These are phyloP conservation scores for Chanos chanos DNA, from an alignment of 2,797 vertebrate genomes.

Conservation along the genomic window DNA sequence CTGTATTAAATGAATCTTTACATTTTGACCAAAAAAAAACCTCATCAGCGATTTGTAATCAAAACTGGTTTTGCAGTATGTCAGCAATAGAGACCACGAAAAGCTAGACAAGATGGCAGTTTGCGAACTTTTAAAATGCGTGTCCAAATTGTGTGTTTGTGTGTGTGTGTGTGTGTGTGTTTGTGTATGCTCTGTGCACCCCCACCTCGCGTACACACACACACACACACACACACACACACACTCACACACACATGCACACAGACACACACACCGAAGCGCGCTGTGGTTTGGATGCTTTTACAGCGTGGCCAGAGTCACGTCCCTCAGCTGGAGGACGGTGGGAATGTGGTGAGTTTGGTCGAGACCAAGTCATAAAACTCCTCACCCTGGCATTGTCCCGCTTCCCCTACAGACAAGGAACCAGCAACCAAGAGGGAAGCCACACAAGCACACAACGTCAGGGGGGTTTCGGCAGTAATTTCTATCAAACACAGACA, in stretches of 20 bases:
- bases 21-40: too few relatives aligned
- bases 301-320: slow-evolving; percentile 81
- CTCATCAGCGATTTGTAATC: too few relatives aligned
- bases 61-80: too few relatives aligned
- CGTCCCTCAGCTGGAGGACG: slow-evolving; percentile 79
- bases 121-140: too few relatives aligned
- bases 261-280: slow-evolving; percentile 6
- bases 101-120: too few relatives aligned
- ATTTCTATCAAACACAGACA: slow-evolving; percentile 10
- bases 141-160: too few relatives aligned
- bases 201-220: too few relatives aligned
- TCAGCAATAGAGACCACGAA: too few relatives aligned
- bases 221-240: too few relatives aligned
- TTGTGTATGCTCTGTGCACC: too few relatives aligned
- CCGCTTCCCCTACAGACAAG: slow-evolving; percentile 81
- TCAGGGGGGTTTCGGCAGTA: slow-evolving; percentile 55
- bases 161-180: too few relatives aligned
- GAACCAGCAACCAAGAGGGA: slow-evolving; percentile 74
- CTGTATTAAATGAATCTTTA: too few relatives aligned
- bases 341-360: slow-evolving; percentile 85
- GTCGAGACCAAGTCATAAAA: slow-evolving; percentile 83
- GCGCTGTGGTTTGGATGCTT: slow-evolving; percentile 65
- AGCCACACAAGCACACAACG: slow-evolving; percentile 71
- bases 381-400: slow-evolving; percentile 88
- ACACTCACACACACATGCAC: background rate